Evolutionary conservation across 2,888 invertebrate genomes (phyloP).

Genomic region (Phortica magna): DNA sequence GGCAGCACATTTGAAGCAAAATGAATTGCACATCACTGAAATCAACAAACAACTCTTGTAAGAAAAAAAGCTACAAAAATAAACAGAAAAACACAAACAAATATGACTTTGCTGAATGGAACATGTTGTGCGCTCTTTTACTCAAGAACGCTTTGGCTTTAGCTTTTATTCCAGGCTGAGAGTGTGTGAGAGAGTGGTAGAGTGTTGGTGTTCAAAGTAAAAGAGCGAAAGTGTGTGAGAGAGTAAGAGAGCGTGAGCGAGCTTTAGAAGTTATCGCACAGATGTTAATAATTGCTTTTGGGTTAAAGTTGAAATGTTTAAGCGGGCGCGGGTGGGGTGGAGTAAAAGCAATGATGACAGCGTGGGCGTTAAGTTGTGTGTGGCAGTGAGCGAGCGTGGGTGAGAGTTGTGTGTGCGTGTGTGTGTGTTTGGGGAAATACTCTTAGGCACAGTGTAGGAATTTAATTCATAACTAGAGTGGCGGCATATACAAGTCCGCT

Average conservation of each 20-base stretch:
- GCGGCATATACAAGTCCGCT: conserved; percentile 60
- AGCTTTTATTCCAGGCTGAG: too few relatives aligned
- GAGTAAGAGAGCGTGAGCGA: background rate
- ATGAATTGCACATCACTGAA: too few relatives aligned
- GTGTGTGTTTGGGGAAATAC: conserved; percentile 3
- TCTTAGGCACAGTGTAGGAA: conserved; percentile 45
- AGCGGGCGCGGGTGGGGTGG: conserved; percentile 3
- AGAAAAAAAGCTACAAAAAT: too few relatives aligned
- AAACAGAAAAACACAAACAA: too few relatives aligned
- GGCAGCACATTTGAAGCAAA: too few relatives aligned
- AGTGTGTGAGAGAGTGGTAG: background rate
- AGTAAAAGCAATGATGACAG: background rate
- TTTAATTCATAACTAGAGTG: conserved; percentile 68
- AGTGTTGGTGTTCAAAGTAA: too few relatives aligned
- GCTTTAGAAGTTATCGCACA: conserved; percentile 14
- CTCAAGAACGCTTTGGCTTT: too few relatives aligned
- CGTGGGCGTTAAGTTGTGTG: background rate
- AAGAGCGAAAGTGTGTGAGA: background rate
- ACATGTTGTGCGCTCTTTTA: too few relatives aligned
- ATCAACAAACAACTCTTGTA: too few relatives aligned
- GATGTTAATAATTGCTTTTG: conserved; percentile 47
- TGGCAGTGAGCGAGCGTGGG: too few relatives aligned
- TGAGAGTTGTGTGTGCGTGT: background rate
- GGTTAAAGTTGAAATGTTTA: conserved; percentile 53
- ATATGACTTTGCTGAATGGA: too few relatives aligned